Base-by-base conservation (phyloP, 2,113 vertebrate species). In the Nothocercus nigrocapillus region DNA sequence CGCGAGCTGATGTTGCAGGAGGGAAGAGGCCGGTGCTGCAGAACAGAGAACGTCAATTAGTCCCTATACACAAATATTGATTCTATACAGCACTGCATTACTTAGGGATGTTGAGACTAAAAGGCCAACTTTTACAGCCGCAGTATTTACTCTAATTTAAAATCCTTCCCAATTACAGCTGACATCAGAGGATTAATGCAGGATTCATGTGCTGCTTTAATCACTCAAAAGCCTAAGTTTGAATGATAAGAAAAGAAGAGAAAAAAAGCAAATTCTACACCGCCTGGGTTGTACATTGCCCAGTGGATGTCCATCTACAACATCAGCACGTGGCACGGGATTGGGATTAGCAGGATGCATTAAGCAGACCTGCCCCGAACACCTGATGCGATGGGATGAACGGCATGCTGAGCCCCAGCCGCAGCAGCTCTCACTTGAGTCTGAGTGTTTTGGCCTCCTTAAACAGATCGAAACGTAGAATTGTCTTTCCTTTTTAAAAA, bases 61-160 rank as follows among this genome's bases (percentile, higher is more conserved):
- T 34, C 78, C 51, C 51, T 20, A 69, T 20, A n/a, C 34, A 49
- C 10, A 30, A 69, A 54, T 51, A 53, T 1, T 4, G 20, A 61
- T 54, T 19, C 34, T 16, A 16, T 2, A 53, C 58, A 72, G 36
- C 5, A 25, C n/a, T 91, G 80, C 64, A 59, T 73, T 84, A 80
- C 75, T 82, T 40, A 68, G 47, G 56, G 78, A 32, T 68, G 4
- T 1, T 66, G 61, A 80, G 56, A 45, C 22, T 36, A 36, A 95
- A 85, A 64, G 28, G 32, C 15, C 68, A 28, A 16, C 42, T 84
- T 97, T 87, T 91, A 84, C 44, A 49, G 28, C 45, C 20, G 9
- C 63, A 93, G 5, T 49, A 73, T 94, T 94, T 92, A 76, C 53
- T 42, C 61, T 54, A 70, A 95, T 94, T 94, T 79, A 83, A 92